Evolutionary conservation across 2,797 vertebrate genomes (phyloP).

Genomic region (Leptodactylus fallax): DNA sequence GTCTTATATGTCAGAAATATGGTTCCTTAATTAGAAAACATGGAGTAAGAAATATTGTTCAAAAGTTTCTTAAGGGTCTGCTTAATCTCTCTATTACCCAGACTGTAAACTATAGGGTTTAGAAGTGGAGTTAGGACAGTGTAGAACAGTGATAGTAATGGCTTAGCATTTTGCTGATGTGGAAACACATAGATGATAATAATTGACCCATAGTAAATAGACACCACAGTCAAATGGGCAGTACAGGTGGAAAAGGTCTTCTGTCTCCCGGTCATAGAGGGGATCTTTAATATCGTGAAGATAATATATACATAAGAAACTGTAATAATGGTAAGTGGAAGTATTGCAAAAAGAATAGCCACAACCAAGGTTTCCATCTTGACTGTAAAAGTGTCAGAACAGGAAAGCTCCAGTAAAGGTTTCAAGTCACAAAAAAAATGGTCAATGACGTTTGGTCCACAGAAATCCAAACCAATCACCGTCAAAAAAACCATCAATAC

Average conservation of each 20-base stretch:
- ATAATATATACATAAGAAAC: slow-evolving; percentile 6
- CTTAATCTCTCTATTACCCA: background rate
- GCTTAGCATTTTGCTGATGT: background rate
- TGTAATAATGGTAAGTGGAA: background rate
- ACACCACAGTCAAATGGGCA: slow-evolving; percentile 25
- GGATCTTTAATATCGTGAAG: background rate
- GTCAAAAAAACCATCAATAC: slow-evolving; percentile 39
- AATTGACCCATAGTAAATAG: slow-evolving; percentile 16
- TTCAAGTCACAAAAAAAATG: slow-evolving; percentile 53
- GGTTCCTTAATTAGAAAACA: background rate
- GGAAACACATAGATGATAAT: slow-evolving; percentile 24
- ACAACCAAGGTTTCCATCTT: slow-evolving; percentile 58
- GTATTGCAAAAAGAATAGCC: slow-evolving; percentile 58
- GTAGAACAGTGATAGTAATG: background rate
- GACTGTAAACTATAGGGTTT: slow-evolving; percentile 16
- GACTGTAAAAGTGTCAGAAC: slow-evolving; percentile 59
- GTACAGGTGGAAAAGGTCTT: slow-evolving; percentile 5
- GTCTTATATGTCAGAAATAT: background rate
- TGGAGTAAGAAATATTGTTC: background rate
- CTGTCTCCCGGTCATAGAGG: background rate
- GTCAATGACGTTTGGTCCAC: slow-evolving; percentile 19
- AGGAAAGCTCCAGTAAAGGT: slow-evolving; percentile 30
- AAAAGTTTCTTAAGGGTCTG: background rate
- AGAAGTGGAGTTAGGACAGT: slow-evolving; percentile 16
- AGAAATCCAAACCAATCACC: slow-evolving; percentile 59